Evolutionary conservation across 2,113 vertebrate species (phyloP), one percentile per base, ranked within the genome.

Genomic region (Oenanthe oenanthe): DNA sequence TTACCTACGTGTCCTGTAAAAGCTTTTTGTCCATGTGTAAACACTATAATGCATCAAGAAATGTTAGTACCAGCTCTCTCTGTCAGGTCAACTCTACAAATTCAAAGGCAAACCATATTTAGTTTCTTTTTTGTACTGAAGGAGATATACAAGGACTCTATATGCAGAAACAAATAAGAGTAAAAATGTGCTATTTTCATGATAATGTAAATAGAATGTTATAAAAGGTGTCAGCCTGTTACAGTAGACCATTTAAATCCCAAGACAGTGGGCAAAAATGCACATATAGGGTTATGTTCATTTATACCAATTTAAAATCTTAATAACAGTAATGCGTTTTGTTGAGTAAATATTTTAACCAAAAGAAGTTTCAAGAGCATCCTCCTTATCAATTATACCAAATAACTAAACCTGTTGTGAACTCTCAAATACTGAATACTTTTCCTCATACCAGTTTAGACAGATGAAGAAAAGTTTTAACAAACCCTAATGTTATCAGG

Each of bases 381-480:
- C 13, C 9, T 81, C 5, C 29, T 66, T 80, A 57, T 56, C 67
- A 85, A 63, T 51, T 43, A 43, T 36, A 78, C n/a, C 54, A 82
- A 36, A 67, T 75, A 85, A 50, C 13, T 51, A 82, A 94, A 79
- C 22, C 21, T 79, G 16, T 57, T 94, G 19, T 25, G 84, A 60
- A 81, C 28, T 91, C 51, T 81, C 78, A 62, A 82, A 70, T 58
- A 67, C 14, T 38, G 19, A 83, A 57, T 78, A 32, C 0, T 62
- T 91, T 83, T 48, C 16, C n/a, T 67, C 1, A 1, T 60, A 75
- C 65, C 70, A 71, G 42, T 71, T 88, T 47, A 91, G 32, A 88
- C 17, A 73, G 29, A 63, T 32, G 10, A 88, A 91, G 80, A 74
- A 92, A 93, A 94, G 17, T 51, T 86, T 93, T 73, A 85, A 67